These are phyloP conservation scores for Sialia sialis DNA, from an alignment of 2,113 vertebrate species.

Conservation along the genomic window DNA sequence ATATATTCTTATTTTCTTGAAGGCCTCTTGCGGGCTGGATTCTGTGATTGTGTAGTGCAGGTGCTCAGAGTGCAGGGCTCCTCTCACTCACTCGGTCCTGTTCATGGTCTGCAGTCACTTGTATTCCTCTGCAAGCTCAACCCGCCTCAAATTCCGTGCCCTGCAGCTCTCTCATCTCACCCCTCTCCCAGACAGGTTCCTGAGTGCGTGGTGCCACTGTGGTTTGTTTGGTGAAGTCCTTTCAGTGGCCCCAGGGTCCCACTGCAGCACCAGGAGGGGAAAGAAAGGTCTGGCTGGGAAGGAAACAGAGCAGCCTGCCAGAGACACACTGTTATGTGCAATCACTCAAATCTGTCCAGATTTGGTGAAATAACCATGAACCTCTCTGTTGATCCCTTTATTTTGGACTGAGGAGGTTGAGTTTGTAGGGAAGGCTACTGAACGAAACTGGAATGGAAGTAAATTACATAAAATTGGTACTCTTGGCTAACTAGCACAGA, in stretches of 20 bases:
- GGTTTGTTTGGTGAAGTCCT: background rate
- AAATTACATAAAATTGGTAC: background rate
- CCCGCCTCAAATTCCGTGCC: accelerated
- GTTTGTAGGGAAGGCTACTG: background rate
- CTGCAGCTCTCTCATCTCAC: background rate
- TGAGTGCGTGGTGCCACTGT: too few species aligned
- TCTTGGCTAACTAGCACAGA: background rate
- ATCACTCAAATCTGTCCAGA: accelerated
- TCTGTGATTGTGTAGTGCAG: too few species aligned
- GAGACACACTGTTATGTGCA: accelerated
- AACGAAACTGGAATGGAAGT: background rate
- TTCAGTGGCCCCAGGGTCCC: background rate
- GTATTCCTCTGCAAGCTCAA: background rate
- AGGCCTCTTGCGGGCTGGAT: background rate
- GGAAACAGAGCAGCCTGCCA: background rate
- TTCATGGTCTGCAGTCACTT: accelerated
- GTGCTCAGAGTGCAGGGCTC: accelerated
- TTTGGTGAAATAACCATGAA: background rate
- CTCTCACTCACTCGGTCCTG: background rate
- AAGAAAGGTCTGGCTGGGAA: background rate
- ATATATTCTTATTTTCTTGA: background rate
- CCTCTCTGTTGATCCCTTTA: background rate
- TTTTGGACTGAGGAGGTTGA: background rate
- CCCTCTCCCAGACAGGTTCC: accelerated
- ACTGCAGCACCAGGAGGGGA: background rate